Percentiles rank a stretch among this genome's conserved stretches.
phyloP scores from a whole-genome alignment of 1,140 invertebrate genomes.

The Leguminivora glycinivorella region DNA sequence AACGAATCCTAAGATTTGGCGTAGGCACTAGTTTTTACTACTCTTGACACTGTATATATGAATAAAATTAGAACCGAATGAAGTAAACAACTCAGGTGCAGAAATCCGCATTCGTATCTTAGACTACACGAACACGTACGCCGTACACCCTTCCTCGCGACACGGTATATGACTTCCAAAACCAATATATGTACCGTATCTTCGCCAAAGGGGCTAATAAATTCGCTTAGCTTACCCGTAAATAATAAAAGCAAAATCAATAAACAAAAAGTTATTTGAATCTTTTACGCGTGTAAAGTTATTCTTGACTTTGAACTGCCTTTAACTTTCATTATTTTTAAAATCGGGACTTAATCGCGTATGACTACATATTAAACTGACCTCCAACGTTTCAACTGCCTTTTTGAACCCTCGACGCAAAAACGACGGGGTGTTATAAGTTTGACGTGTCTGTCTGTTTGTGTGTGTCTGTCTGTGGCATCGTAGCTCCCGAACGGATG shows the following conservation, averaged over 20 bases:
- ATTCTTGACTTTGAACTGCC: neutral
- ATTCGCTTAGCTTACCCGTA: slow-evolving; percentile 11
- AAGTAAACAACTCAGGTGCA: neutral
- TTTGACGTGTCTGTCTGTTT: no score
- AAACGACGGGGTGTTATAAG: no score
- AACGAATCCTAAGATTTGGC: no score
- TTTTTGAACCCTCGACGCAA: no score
- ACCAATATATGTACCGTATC: slow-evolving; percentile 13
- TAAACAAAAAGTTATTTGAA: slow-evolving; percentile 13
- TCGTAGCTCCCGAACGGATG: no score
- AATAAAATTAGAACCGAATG: neutral
- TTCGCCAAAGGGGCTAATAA: slow-evolving; percentile 13
- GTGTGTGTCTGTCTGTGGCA: no score
- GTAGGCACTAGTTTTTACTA: no score
- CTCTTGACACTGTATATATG: no score
- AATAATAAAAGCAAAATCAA: slow-evolving; percentile 19
- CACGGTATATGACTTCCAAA: slow-evolving; percentile 16
- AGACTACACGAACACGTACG: neutral
- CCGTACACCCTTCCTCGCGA: slow-evolving; percentile 4
- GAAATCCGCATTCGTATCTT: neutral
- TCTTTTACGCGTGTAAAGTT: neutral
- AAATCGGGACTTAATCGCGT: no score
- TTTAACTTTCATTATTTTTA: no score
- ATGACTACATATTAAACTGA: no score
- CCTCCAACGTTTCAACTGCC: no score